Evolutionary conservation across 92 coral and sea anemone species (phyloP).

Genomic region (Blastomussa wellsi): DNA sequence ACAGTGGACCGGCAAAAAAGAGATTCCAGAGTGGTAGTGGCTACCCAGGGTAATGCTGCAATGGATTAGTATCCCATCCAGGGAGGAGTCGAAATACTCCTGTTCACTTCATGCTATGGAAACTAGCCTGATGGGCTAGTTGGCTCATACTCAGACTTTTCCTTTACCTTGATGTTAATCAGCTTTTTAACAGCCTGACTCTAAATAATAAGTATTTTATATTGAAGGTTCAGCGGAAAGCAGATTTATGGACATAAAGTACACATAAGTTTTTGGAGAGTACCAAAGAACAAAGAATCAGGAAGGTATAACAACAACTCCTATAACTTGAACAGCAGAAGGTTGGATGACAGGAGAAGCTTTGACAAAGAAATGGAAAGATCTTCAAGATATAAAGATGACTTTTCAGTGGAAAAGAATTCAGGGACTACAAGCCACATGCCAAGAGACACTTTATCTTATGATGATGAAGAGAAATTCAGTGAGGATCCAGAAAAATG

Average conservation of each 20-base stretch:
- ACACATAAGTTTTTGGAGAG: constrained; percentile 31
- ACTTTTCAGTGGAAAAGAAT: not conserved
- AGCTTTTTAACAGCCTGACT: too few relatives aligned
- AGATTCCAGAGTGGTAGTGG: too few relatives aligned
- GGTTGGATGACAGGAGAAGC: not conserved
- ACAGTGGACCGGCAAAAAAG: too few relatives aligned
- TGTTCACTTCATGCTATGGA: too few relatives aligned
- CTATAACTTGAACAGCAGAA: not conserved
- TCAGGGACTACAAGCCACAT: not conserved
- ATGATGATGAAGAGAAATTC: not conserved
- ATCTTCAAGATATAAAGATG: not conserved
- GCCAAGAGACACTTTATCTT: not conserved
- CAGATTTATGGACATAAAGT: constrained; percentile 4
- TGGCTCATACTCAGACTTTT: too few relatives aligned
- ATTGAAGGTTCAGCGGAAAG: constrained; percentile 17
- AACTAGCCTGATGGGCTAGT: too few relatives aligned
- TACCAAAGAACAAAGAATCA: not conserved
- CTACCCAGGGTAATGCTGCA: too few relatives aligned
- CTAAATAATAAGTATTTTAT: not conserved
- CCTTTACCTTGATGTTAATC: too few relatives aligned
- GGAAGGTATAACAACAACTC: not conserved
- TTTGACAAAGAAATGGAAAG: not conserved
- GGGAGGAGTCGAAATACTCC: too few relatives aligned
- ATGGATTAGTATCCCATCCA: too few relatives aligned
- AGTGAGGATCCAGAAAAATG: not conserved